A percentile compares a stretch with the other conserved stretches of the same genome.
These are phyloP conservation scores for cattle (Bos taurus) DNA, from an alignment of 2,113 vertebrate species.

Conservation along the genomic window ARS-UCD2.0 NC_037340.1:2626001-2626500, in stretches of 20 bases:
- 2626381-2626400: neutral
- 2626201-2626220: neutral
- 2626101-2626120: neutral
- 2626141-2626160: neutral
- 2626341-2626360: neutral
- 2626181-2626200: neutral
- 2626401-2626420: neutral
- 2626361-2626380: neutral
- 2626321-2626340: neutral
- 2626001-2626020: neutral
- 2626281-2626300: neutral
- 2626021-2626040: neutral
- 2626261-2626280: neutral
- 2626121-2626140: neutral
- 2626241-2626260: neutral
- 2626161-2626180: neutral
- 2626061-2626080: neutral
- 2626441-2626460: neutral
- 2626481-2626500: neutral
- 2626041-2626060: neutral
- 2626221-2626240: neutral
- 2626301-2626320: neutral
- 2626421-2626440: neutral
- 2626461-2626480: neutral
- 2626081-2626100: neutral